Evolutionary conservation across 2,888 invertebrate species (phyloP), one percentile per base, ranked within the genome.

Genomic region (Cryptophagus acutangulus): DNA sequence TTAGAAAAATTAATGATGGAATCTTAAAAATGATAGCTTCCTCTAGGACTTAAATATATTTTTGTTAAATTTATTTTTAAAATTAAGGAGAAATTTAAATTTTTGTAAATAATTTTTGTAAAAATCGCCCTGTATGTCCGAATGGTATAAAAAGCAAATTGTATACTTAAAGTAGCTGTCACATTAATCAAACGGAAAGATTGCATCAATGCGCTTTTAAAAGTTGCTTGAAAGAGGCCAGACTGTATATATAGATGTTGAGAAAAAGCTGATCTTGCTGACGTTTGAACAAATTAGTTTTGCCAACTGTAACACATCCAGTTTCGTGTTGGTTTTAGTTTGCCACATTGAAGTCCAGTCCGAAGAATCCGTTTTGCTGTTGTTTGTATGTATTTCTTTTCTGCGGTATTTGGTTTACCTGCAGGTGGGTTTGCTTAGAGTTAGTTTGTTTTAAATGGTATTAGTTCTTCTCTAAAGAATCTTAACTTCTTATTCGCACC

Each of bases 121-220:
- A n/a, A n/a, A n/a, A n/a, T n/a, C n/a, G n/a, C n/a, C n/a, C n/a
- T n/a, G n/a, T n/a, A n/a, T n/a, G n/a, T n/a, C n/a, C n/a, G n/a
- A n/a, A n/a, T n/a, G 24, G 24, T 8, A 20, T 6, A 6, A 20
- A 6, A 20, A 20, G 24, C n/a, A 20, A 20, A 20, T 8, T 20
- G 24, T 20, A 20, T n/a, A 20, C 24, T 20, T 20, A 20, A 20
- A 20, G 24, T 20, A n/a, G 6, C 24, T 8, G 6, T 20, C 6
- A 6, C 41, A 41, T 41, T 41, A 41, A 41, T 41, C 41, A 41
- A 41, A 33, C 35, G 31, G 38, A 37, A 41, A 38, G 33, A 41
- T 41, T 41, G 38, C 41, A 41, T 41, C 38, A 25, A 41, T 41
- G 38, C 30, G 41, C 41, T 41, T 41, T 41, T 41, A 41, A 41